These are phyloP conservation scores for Aurelia sp. DNA, from an alignment of 30 jellyfish, hydroid and myxozoan species.

Conservation along the genomic window DNA sequence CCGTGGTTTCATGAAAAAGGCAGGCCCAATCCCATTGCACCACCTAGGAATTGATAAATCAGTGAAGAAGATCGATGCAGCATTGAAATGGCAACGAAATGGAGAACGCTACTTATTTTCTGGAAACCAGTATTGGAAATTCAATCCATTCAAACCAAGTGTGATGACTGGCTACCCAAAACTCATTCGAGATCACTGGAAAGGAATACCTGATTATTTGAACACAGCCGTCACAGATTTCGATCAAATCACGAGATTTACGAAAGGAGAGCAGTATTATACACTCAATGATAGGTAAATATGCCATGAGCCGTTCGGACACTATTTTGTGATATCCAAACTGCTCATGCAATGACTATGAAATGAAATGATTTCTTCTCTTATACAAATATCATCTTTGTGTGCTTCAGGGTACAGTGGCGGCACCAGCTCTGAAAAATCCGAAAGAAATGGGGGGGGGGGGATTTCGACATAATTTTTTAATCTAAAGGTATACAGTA, in stretches of 20 bases:
- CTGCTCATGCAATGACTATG: no score
- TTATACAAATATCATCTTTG: no score
- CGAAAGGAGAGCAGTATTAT: conserved; percentile 39
- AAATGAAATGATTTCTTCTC: no score
- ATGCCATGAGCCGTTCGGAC: neutral
- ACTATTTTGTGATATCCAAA: no score
- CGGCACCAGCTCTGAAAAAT: no score
- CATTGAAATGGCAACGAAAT: conserved; percentile 65
- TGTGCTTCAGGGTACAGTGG: no score
- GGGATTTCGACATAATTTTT: no score
- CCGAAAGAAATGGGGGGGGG: no score
- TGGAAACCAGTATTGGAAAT: conserved; percentile 67
- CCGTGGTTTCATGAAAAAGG: conserved; percentile 39
- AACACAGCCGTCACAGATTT: conserved; percentile 62
- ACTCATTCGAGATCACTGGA: conserved; percentile 53
- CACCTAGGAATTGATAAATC: conserved; percentile 45
- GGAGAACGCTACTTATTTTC: conserved; percentile 49
- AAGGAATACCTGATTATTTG: conserved; percentile 67
- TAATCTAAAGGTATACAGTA: no score
- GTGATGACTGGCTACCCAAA: conserved; percentile 60
- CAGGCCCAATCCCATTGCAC: conserved; percentile 55
- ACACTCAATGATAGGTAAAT: neutral
- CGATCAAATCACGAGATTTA: conserved; percentile 58
- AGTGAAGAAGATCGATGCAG: conserved; percentile 60
- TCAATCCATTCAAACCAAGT: conserved; percentile 45